phyloP scores from a whole-genome alignment of 1,140 invertebrate species.

The Drosophila tristis region DNA sequence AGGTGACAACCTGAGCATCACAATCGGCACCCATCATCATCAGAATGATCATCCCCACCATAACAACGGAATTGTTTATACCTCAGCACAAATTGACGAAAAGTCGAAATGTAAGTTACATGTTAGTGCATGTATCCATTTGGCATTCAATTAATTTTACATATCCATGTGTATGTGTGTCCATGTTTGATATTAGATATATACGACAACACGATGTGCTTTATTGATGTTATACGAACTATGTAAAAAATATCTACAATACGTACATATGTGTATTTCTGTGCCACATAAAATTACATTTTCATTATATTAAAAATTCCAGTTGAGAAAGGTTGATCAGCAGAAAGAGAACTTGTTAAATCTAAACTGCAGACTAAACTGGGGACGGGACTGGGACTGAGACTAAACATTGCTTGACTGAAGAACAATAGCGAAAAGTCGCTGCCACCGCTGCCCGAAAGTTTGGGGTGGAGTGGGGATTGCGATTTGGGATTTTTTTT shows the following conservation, averaged over 20 bases:
- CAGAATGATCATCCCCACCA: slow-evolving; percentile 49
- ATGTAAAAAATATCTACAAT: too few relatives aligned
- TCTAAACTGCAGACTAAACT: background rate
- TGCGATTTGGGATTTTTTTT: slow-evolving; percentile 21
- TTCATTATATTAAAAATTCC: slow-evolving; percentile 41
- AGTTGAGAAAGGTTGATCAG: background rate
- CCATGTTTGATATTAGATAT: too few relatives aligned
- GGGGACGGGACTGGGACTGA: background rate
- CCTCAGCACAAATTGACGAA: slow-evolving; percentile 54
- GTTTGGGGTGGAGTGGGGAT: background rate
- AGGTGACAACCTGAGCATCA: slow-evolving; percentile 35
- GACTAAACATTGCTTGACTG: background rate
- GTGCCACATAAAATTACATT: slow-evolving; percentile 1
- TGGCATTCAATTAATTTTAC: background rate
- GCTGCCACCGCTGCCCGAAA: slow-evolving; percentile 1
- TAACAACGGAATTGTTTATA: slow-evolving; percentile 45
- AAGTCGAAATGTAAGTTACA: slow-evolving; percentile 66
- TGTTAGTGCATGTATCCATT: background rate
- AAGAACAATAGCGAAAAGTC: slow-evolving; percentile 54
- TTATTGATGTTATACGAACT: too few relatives aligned
- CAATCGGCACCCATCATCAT: slow-evolving; percentile 43
- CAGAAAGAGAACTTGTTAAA: slow-evolving; percentile 5
- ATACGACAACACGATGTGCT: too few relatives aligned
- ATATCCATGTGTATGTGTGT: background rate
- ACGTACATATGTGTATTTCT: too few relatives aligned